A percentile compares a stretch with the other conserved stretches of the same genome.
These are phyloP conservation scores for Hofmannophila pseudospretella DNA, from an alignment of 2,888 invertebrate species.

Conservation along the genomic window DNA sequence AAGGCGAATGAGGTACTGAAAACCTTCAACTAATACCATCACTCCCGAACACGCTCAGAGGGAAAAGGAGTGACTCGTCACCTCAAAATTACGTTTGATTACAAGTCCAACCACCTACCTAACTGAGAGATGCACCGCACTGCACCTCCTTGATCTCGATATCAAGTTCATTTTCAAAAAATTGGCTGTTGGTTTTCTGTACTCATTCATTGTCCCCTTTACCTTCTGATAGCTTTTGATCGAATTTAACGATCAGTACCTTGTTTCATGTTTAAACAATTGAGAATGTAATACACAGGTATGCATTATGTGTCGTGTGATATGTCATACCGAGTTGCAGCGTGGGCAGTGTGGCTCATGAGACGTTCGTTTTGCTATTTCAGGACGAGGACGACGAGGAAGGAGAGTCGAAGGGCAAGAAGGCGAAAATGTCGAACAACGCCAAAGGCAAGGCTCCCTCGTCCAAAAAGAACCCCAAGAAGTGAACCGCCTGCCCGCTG, in stretches of 20 bases:
- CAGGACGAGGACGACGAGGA: constrained; percentile 86
- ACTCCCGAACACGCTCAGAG: constrained; percentile 43
- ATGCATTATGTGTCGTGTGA: too few relatives aligned
- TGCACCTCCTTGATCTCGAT: neutral
- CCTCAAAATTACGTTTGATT: too few relatives aligned
- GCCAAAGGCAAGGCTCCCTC: constrained; percentile 83
- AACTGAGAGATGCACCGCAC: neutral
- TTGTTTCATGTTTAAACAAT: too few relatives aligned
- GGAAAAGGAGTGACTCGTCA: constrained; percentile 54
- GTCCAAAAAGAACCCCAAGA: constrained; percentile 84
- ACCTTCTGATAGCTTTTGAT: constrained; percentile 55
- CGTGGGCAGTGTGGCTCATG: too few relatives aligned
- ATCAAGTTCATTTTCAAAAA: constrained; percentile 5
- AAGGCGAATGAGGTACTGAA: constrained; percentile 77
- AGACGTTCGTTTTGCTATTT: too few relatives aligned
- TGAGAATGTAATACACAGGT: too few relatives aligned
- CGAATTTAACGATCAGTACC: constrained; percentile 2
- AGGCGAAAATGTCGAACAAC: constrained; percentile 85
- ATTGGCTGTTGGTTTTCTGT: constrained; percentile 75
- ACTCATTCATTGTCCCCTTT: constrained; percentile 63
- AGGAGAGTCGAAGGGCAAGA: constrained; percentile 88
- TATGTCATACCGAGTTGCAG: too few relatives aligned
- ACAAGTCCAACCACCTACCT: neutral
- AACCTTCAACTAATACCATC: constrained; percentile 69
- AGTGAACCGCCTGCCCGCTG: constrained; percentile 44